phyloP scores from a whole-genome alignment of 2,113 vertebrate genomes.

The Anoura caudifer region DNA sequence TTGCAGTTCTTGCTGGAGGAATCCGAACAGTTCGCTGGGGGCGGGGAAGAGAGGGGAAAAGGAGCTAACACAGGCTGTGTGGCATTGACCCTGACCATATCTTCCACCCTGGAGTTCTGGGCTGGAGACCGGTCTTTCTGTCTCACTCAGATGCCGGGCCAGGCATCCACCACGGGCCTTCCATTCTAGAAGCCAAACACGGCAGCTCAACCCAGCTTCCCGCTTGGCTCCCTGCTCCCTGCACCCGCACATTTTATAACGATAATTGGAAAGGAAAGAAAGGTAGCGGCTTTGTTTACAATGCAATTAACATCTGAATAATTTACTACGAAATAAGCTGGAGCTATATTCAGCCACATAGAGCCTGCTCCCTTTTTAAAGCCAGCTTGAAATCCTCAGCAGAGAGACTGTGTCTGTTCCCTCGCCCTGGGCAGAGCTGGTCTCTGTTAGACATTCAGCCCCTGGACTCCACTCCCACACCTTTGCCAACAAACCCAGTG shows the following conservation, averaged over 20 bases:
- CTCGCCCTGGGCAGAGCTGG: background rate
- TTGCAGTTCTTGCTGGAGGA: background rate
- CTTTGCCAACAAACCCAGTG: background rate
- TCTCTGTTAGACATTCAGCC: background rate
- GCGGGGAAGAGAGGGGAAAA: background rate
- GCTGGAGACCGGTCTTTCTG: background rate
- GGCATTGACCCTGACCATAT: rapidly evolving
- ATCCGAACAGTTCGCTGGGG: rapidly evolving
- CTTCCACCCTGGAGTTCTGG: background rate
- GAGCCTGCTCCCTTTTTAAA: conserved; percentile 34
- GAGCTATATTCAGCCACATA: conserved; percentile 61
- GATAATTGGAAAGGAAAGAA: conserved; percentile 55
- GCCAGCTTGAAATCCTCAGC: background rate
- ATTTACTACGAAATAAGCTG: conserved; percentile 69
- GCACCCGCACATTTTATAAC: background rate
- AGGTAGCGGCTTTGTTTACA: conserved; percentile 77
- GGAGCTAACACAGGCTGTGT: too few species aligned
- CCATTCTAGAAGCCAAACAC: background rate
- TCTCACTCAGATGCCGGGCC: background rate
- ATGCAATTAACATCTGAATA: conserved; percentile 79
- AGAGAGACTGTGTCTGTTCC: background rate
- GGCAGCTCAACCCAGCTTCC: background rate
- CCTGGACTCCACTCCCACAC: background rate
- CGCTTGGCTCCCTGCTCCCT: rapidly evolving
- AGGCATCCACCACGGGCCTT: rapidly evolving